phyloP scores from a whole-genome alignment of 2,113 vertebrate genomes.

The Phylloscopus whistleri region DNA sequence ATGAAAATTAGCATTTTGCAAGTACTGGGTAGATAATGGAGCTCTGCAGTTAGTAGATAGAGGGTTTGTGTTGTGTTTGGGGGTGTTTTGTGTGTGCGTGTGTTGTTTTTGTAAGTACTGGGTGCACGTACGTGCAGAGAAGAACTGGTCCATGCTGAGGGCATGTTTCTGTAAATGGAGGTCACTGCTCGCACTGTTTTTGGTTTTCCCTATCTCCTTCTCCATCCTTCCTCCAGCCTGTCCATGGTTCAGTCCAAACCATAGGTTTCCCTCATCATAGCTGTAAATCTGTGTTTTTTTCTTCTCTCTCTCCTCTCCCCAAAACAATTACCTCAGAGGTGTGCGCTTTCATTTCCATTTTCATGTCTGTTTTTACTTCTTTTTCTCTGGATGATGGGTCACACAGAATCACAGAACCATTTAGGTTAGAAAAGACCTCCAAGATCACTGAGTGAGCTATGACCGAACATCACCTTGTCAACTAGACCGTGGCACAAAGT shows the following conservation, averaged over 20 bases:
- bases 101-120: neutral
- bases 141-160: neutral
- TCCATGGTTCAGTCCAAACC: neutral
- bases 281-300: neutral
- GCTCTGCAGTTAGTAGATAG: neutral
- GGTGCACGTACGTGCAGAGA: neutral
- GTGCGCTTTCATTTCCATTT: neutral
- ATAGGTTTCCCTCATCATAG: neutral
- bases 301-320: neutral
- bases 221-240: neutral
- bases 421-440: neutral
- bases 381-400: neutral
- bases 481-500: neutral
- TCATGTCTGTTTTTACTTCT: neutral
- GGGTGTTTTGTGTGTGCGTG: neutral
- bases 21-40: neutral
- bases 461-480: fast-evolving
- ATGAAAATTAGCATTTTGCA: neutral
- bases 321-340: fast-evolving
- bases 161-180: neutral
- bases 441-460: neutral
- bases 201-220: neutral
- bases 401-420: neutral
- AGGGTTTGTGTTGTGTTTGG: neutral
- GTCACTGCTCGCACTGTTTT: neutral